Evolutionary conservation across 1,140 invertebrate species (phyloP).

Genomic region (Meloidogyne exigua): DNA sequence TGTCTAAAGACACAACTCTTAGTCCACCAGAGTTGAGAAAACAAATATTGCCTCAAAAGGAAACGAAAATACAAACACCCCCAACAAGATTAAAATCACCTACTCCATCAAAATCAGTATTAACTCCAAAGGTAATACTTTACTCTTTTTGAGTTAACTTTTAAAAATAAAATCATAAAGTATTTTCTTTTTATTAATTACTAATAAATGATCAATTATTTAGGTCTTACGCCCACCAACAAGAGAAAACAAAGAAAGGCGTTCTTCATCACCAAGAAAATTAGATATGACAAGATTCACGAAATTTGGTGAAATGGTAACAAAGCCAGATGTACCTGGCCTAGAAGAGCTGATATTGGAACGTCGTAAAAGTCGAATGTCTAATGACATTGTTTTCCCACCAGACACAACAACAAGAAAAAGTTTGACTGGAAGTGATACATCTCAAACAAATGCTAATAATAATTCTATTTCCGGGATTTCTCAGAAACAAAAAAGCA

Average conservation of each 20-base stretch:
- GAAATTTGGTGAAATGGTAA: constrained; percentile 31
- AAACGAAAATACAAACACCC: background rate
- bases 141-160: too few relatives aligned
- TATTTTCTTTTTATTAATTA: too few relatives aligned
- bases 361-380: background rate
- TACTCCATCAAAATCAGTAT: background rate
- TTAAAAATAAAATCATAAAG: background rate
- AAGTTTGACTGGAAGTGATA: background rate
- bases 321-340: constrained; percentile 2
- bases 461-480: too few relatives aligned
- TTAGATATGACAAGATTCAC: constrained; percentile 17
- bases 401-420: background rate
- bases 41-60: background rate
- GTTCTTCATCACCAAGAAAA: constrained; percentile 29
- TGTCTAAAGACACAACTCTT: background rate
- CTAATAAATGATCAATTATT: too few relatives aligned
- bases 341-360: background rate
- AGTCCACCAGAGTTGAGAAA: background rate
- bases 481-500: background rate
- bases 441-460: background rate
- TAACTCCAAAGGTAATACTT: background rate
- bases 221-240: background rate
- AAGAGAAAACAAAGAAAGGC: background rate
- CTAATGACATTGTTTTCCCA: background rate
- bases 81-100: background rate